Conservation (phyloP, 2,113 vertebrate genomes). For the Lontra canadensis region DNA sequence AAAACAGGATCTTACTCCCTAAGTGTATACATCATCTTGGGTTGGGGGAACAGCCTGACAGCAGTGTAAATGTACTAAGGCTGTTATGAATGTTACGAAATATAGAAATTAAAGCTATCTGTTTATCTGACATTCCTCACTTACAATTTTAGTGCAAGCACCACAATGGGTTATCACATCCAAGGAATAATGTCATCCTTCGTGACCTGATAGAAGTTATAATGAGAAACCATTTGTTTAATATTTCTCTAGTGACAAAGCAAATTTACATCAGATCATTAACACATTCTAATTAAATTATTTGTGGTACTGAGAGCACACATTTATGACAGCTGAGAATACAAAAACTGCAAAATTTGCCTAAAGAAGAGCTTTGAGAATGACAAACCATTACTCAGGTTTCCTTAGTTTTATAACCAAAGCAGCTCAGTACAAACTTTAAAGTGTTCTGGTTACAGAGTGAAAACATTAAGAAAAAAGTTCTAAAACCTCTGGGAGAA, state of each 20-base stretch:
- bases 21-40: background rate
- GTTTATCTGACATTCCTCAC: background rate
- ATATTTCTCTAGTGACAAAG: background rate
- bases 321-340: background rate
- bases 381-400: background rate
- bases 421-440: slow-evolving; percentile 12
- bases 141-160: background rate
- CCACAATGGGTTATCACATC: background rate
- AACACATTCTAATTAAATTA: background rate
- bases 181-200: slow-evolving; percentile 36
- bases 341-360: slow-evolving; percentile 23
- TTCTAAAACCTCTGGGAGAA: background rate
- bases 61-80: background rate
- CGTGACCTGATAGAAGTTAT: background rate
- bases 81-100: background rate
- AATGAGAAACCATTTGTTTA: background rate
- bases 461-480: slow-evolving; percentile 36
- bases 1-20: background rate
- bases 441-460: background rate
- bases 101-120: slow-evolving; percentile 14
- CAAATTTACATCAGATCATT: background rate
- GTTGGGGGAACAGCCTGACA: background rate
- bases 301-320: background rate
- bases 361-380: background rate
- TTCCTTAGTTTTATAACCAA: slow-evolving; percentile 35